phyloP scores from a whole-genome alignment of 2,888 invertebrate species.

The Drosophila longiperda region DNA sequence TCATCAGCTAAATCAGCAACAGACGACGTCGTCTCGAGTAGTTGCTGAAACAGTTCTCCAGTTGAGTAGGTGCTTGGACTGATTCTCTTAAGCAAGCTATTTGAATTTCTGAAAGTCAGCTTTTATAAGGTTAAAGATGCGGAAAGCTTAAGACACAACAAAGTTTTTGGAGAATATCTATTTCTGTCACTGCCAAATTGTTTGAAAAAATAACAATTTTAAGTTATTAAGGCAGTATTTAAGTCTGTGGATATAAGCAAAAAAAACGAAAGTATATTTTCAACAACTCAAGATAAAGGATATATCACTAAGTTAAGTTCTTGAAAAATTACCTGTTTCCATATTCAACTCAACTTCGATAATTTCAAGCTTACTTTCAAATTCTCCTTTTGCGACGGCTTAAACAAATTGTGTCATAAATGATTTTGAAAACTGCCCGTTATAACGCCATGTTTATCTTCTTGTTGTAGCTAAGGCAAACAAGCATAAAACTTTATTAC shows the following conservation, averaged over 20 bases:
- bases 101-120: not conserved
- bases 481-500: constrained; percentile 55
- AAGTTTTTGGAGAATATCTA: not conserved
- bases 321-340: not conserved
- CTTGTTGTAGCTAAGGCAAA: constrained; percentile 29
- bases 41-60: constrained; percentile 12
- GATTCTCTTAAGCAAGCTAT: not conserved
- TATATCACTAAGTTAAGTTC: not conserved
- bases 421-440: constrained; percentile 15
- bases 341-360: not conserved
- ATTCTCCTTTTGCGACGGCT: not conserved
- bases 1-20: constrained; percentile 9
- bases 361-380: not conserved
- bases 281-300: not conserved
- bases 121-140: not conserved
- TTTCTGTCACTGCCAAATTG: not conserved
- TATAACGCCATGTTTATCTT: constrained; percentile 50
- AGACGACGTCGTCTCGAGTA: constrained; percentile 14
- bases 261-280: not conserved
- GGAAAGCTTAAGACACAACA: not conserved
- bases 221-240: not conserved
- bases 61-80: not conserved
- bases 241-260: not conserved
- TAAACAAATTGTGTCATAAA: not conserved
- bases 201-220: not conserved